Conservation (phyloP, 2,797 vertebrate species). For the Aselliscus stoliczkanus region DNA sequence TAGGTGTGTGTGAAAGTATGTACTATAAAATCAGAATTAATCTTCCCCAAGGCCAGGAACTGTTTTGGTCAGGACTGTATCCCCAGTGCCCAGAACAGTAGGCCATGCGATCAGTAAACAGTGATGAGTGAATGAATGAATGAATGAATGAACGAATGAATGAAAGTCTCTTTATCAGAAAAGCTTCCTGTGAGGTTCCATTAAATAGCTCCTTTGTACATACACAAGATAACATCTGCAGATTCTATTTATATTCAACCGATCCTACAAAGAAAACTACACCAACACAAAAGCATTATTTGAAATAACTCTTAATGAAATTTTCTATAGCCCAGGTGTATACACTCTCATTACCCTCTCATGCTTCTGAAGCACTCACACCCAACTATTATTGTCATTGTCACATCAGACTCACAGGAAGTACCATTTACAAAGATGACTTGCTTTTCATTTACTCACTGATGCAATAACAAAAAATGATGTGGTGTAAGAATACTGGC, state of each 20-base stretch:
- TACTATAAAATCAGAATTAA: not conserved
- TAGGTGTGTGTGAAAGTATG: not conserved
- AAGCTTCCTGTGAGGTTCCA: not conserved
- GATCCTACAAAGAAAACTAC: not conserved
- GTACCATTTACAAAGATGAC: not conserved
- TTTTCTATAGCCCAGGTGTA: not conserved
- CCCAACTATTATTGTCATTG: not conserved
- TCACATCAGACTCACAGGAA: not conserved
- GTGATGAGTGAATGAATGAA: not conserved
- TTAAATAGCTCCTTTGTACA: not conserved
- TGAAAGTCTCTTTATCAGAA: not conserved
- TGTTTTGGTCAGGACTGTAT: not conserved
- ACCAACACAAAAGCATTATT: not conserved
- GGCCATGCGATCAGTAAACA: not conserved
- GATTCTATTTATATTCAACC: not conserved
- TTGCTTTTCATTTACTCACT: not conserved
- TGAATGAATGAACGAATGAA: not conserved
- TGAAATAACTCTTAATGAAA: not conserved
- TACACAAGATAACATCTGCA: not conserved
- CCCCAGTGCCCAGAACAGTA: not conserved
- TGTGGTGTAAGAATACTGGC: not conserved
- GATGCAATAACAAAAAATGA: not conserved
- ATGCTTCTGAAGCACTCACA: not conserved
- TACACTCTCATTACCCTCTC: not conserved
- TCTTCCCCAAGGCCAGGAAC: not conserved